A percentile compares a stretch with the other conserved stretches of the same genome.
phyloP scores from a whole-genome alignment of 2,113 vertebrate species.

The Sylvia atricapilla region DNA sequence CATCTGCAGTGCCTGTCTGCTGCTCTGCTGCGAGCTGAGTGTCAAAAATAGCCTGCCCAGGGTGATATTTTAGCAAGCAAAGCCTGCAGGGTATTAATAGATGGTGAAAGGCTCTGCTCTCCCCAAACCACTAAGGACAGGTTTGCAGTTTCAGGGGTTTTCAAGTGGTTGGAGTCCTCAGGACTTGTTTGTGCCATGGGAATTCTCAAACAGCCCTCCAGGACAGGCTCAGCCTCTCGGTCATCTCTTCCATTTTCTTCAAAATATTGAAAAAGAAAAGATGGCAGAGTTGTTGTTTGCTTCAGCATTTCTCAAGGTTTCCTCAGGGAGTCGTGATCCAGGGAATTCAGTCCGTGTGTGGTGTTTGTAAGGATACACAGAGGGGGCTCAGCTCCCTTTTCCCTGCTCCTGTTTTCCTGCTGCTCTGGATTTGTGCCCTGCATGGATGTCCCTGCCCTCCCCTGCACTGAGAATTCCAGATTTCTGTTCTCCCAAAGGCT shows the following conservation, averaged over 20 bases:
- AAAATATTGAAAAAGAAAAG: background rate
- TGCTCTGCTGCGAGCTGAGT: constrained; percentile 29
- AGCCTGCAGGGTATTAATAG: constrained; percentile 70
- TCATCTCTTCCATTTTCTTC: constrained; percentile 23
- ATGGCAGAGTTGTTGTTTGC: background rate
- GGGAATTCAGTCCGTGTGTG: background rate
- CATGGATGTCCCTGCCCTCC: background rate
- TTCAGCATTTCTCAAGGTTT: background rate
- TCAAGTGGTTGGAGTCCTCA: constrained; percentile 70
- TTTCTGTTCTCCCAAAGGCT: background rate
- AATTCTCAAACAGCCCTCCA: constrained; percentile 57
- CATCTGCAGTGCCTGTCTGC: background rate
- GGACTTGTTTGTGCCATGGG: constrained; percentile 72
- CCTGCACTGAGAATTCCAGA: background rate
- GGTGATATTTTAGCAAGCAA: constrained; percentile 68
- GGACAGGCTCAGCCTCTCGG: background rate
- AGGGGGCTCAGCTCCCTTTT: background rate
- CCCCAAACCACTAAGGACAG: constrained; percentile 73
- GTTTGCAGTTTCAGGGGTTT: constrained; percentile 66
- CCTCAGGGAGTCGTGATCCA: background rate
- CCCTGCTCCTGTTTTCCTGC: background rate
- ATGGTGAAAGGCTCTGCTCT: constrained; percentile 57
- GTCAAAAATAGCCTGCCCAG: constrained; percentile 66
- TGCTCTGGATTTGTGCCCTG: background rate
- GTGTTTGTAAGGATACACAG: background rate